Base-by-base conservation (phyloP, 2,113 vertebrate genomes). In the Tretioscincus oriximinensis region DNA sequence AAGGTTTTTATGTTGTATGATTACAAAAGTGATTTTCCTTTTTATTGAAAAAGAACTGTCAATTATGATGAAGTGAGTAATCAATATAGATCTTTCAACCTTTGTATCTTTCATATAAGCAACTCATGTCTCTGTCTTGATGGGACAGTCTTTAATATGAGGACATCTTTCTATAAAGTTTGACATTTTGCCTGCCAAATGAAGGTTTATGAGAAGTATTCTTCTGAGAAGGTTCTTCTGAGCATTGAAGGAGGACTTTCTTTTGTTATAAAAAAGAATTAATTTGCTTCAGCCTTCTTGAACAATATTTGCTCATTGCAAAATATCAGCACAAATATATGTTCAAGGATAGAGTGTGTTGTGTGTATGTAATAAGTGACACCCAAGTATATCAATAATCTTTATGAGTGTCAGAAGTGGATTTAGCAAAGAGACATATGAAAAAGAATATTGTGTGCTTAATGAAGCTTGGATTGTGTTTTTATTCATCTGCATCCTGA, bases 291-390 rank as follows among this genome's bases (percentile, higher is more conserved):
- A 83, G n/a, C 11, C 47, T 5, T 68, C 78, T 90, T 82, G 26
- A 29, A 29, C 89, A 91, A 82, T 86, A 93, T 88, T 90, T 47
- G 8, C 63, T 89, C 80, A 86, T 80, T 72, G 22, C 73, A 61
- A 81, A 54, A 66, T 75, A 72, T 78, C 45, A 49, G 16, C 70
- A 72, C 29, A 89, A 81, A 85, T 10, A 54, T 45, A 58, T 49
- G 31, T 9, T 26, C 29, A 18, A 35, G 7, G 54, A 45, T 77
- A 65, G 24, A 18, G 0, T 35, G 16, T 68, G 31, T 0, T 73
- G 51, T 73, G 26, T 76, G 79, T 2, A 69, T 84, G 79, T 70
- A 79, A 79, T 65, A 14, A 29, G 69, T 20, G 0, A 0, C 35
- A 70, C 77, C 31, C 18, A 63, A 61, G 54, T 78, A 16, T 54